Evolutionary conservation across 2,888 invertebrate species (phyloP).

Genomic region (Metacarcinus magister): DNA sequence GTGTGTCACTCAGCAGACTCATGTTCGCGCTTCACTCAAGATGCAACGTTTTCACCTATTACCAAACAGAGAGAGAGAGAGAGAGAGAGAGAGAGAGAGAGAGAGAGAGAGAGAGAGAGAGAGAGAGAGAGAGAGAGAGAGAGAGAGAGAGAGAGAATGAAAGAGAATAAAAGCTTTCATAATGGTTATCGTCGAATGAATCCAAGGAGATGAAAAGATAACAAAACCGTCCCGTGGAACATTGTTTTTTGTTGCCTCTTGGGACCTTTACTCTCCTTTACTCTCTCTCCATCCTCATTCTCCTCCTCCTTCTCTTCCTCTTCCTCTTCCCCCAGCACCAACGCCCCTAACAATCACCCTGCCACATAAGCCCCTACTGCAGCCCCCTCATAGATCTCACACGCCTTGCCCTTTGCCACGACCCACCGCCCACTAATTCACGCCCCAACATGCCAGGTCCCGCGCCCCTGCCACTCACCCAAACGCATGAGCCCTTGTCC

Average conservation of each 20-base stretch:
- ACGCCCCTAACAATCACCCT: no score
- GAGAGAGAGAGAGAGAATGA: not conserved
- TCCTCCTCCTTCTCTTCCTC: not conserved
- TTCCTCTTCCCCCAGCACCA: not conserved
- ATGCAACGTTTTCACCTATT: no score
- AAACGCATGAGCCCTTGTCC: not conserved
- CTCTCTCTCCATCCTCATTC: not conserved
- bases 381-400: not conserved
- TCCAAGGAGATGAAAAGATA: not conserved
- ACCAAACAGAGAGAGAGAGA: not conserved
- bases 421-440: not conserved
- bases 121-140: slow-evolving; percentile 19
- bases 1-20: no score
- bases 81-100: slow-evolving; percentile 43
- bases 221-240: not conserved
- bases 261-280: not conserved
- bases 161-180: not conserved
- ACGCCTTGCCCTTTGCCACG: not conserved
- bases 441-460: not conserved
- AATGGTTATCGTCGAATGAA: not conserved
- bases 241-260: not conserved
- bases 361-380: not conserved
- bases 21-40: no score
- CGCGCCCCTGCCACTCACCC: not conserved
- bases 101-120: slow-evolving; percentile 10